A percentile compares a stretch with the other conserved stretches of the same genome.
phyloP scores from a whole-genome alignment of 1,140 invertebrate genomes.

The Orussus abietinus region DNA sequence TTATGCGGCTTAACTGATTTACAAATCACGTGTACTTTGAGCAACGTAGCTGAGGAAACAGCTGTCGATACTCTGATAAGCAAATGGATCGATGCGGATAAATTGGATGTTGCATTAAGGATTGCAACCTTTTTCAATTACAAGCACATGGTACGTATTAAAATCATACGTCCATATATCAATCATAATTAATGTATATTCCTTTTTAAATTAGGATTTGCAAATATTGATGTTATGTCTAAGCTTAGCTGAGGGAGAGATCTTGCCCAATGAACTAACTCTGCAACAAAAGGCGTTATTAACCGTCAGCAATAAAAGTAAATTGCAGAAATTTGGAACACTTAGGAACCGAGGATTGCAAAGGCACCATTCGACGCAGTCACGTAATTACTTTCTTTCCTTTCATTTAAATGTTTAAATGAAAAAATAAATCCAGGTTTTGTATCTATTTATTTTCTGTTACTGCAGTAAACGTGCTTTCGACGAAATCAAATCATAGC shows the following conservation, averaged over 20 bases:
- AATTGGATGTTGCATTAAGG: slow-evolving; percentile 36
- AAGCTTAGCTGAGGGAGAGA: slow-evolving; percentile 43
- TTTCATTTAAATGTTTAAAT: neutral
- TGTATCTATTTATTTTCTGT: slow-evolving; percentile 1
- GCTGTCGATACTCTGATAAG: slow-evolving; percentile 37
- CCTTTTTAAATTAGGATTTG: slow-evolving; percentile 30
- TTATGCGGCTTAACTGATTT: slow-evolving; percentile 32
- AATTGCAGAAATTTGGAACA: slow-evolving; percentile 27
- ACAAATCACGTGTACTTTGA: slow-evolving; percentile 30
- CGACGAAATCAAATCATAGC: slow-evolving; percentile 8
- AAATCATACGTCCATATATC: no score
- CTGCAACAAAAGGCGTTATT: slow-evolving; percentile 34
- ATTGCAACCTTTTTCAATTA: slow-evolving; percentile 43
- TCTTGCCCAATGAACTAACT: slow-evolving; percentile 38
- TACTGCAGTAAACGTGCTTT: slow-evolving; percentile 17
- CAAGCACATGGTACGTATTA: slow-evolving; percentile 32
- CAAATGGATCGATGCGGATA: slow-evolving; percentile 35
- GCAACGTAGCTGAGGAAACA: slow-evolving; percentile 25
- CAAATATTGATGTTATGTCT: slow-evolving; percentile 43
- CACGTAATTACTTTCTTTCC: slow-evolving; percentile 22
- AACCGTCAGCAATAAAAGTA: slow-evolving; percentile 21
- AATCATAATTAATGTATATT: slow-evolving; percentile 4
- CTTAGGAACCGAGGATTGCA: slow-evolving; percentile 30
- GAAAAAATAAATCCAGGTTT: slow-evolving; percentile 1
- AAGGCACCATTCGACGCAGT: slow-evolving; percentile 31